Evolutionary conservation across 2,888 invertebrate species (phyloP).

Genomic region (Steinernema hermaphroditum): DNA sequence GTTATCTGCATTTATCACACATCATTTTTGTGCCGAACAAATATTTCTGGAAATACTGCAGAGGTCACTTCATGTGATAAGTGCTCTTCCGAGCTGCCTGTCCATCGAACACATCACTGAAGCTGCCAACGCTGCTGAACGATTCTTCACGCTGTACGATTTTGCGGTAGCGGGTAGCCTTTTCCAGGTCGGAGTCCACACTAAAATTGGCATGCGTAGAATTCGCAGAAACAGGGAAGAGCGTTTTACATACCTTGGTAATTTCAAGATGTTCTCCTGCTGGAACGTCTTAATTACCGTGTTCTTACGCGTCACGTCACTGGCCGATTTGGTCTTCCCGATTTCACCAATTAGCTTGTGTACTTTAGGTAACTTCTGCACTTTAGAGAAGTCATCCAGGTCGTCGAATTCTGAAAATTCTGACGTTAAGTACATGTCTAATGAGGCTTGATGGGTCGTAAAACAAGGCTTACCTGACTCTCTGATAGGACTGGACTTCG

Average conservation of each 20-base stretch:
- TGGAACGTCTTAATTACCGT: slow-evolving; percentile 43
- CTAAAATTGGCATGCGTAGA: background rate
- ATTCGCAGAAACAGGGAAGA: background rate
- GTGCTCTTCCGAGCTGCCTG: background rate
- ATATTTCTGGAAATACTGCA: background rate
- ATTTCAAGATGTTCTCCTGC: slow-evolving; percentile 46
- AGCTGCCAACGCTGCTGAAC: background rate
- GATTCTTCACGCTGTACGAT: slow-evolving; percentile 1
- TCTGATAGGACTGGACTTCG: background rate
- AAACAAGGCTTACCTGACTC: background rate
- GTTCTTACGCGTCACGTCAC: slow-evolving; percentile 39
- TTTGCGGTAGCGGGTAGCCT: background rate
- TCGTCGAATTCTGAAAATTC: slow-evolving; percentile 41
- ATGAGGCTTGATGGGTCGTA: background rate
- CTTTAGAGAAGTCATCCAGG: slow-evolving; percentile 39
- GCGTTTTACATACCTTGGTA: slow-evolving; percentile 34
- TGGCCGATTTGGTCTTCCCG: slow-evolving; percentile 46
- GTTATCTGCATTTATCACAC: too few species aligned
- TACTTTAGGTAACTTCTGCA: slow-evolving; percentile 18
- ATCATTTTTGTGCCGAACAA: background rate
- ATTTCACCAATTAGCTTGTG: slow-evolving; percentile 45
- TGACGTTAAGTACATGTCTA: background rate
- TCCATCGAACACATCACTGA: background rate
- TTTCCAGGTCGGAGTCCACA: background rate
- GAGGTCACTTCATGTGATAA: background rate